Evolutionary conservation across 2,113 vertebrate species (phyloP).

Genomic region (Fulica atra): DNA sequence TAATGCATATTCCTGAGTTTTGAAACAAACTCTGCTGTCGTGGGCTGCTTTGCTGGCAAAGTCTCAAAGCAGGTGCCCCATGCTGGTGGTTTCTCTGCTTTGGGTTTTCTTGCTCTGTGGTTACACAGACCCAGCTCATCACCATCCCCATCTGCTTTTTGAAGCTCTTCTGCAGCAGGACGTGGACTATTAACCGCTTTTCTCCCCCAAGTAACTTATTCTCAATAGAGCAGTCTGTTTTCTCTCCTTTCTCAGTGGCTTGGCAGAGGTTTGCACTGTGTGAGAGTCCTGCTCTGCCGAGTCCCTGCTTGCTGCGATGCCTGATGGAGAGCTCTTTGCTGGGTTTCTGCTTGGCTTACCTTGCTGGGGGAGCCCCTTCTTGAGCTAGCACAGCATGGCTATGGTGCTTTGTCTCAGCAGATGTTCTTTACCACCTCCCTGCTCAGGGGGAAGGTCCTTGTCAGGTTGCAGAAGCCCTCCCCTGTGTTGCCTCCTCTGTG

Average conservation of each 20-base stretch:
- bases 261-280: background rate
- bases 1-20: background rate
- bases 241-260: background rate
- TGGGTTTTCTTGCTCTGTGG: background rate
- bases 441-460: background rate
- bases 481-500: background rate
- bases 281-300: background rate
- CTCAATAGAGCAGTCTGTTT: background rate
- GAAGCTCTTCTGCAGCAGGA: background rate
- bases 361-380: background rate
- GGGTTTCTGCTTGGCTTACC: background rate
- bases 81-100: background rate
- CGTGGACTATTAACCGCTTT: background rate
- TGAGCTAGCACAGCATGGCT: background rate
- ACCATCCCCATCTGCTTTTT: background rate
- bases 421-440: background rate
- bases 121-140: background rate
- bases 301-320: background rate
- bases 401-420: background rate
- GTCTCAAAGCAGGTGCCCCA: background rate
- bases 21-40: background rate
- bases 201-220: background rate
- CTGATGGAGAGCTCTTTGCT: background rate
- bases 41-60: accelerated
- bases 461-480: background rate